phyloP scores from a whole-genome alignment of 2,113 vertebrate species.

The Capricornis sumatraensis region DNA sequence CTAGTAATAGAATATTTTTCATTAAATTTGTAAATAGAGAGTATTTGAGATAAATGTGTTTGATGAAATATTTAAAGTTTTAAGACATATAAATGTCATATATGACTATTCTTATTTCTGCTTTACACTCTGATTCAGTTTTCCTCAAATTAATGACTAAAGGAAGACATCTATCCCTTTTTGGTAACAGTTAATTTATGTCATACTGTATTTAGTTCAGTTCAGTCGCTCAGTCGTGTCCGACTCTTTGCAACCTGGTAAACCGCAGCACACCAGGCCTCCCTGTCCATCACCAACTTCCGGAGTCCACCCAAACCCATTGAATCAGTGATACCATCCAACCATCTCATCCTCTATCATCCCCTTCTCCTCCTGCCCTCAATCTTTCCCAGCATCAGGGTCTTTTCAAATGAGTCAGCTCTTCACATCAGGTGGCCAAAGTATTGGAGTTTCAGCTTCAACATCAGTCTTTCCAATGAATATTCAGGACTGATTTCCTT shows the following conservation, averaged over 20 bases:
- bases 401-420: no score
- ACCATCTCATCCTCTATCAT: background rate
- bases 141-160: background rate
- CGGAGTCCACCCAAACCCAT: rapidly evolving
- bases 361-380: background rate
- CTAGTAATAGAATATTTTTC: background rate
- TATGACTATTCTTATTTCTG: background rate
- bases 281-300: background rate
- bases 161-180: background rate
- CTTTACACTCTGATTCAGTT: background rate
- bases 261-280: background rate
- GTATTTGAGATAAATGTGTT: background rate
- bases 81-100: background rate
- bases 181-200: conserved; percentile 35
- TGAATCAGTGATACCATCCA: background rate
- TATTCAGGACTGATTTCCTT: no score
- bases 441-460: no score
- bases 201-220: background rate
- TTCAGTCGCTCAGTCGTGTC: rapidly evolving
- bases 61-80: background rate
- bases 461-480: no score
- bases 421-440: no score
- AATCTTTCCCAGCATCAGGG: background rate
- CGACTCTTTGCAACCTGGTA: rapidly evolving
- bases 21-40: background rate